Conservation (phyloP, 2,113 vertebrate genomes). For the Panurus biarmicus region DNA sequence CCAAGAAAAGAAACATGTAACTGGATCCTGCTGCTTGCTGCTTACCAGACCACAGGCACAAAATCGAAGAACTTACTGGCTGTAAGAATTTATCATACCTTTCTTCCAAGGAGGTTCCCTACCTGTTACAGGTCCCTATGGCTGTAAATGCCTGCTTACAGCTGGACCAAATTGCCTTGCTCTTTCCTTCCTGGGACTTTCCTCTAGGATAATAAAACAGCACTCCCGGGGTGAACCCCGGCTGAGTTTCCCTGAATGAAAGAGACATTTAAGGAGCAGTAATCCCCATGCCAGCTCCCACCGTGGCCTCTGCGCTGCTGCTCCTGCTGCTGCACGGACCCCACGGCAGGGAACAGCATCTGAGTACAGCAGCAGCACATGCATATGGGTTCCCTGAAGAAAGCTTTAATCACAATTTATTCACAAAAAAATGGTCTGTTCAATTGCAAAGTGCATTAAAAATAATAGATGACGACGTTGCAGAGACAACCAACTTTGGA, state of each 20-base stretch:
- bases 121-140: background rate
- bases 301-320: background rate
- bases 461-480: background rate
- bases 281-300: background rate
- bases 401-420: background rate
- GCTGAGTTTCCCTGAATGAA: slow-evolving; percentile 20
- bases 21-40: slow-evolving; percentile 29
- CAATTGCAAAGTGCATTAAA: background rate
- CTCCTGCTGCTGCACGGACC: background rate
- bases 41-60: slow-evolving; percentile 50
- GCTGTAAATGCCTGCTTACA: slow-evolving; percentile 29
- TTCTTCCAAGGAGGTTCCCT: slow-evolving; percentile 35
- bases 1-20: slow-evolving; percentile 58
- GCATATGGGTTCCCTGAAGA: rapidly evolving
- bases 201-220: background rate
- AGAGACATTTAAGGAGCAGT: slow-evolving; percentile 25
- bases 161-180: background rate
- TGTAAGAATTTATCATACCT: slow-evolving; percentile 56
- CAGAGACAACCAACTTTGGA: background rate
- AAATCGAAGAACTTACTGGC: slow-evolving; percentile 40
- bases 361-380: background rate
- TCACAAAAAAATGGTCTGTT: background rate
- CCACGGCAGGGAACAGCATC: background rate
- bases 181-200: background rate
- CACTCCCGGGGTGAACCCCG: background rate